Conservation (phyloP, 2,888 invertebrate genomes). For the Catocala nupta region DNA sequence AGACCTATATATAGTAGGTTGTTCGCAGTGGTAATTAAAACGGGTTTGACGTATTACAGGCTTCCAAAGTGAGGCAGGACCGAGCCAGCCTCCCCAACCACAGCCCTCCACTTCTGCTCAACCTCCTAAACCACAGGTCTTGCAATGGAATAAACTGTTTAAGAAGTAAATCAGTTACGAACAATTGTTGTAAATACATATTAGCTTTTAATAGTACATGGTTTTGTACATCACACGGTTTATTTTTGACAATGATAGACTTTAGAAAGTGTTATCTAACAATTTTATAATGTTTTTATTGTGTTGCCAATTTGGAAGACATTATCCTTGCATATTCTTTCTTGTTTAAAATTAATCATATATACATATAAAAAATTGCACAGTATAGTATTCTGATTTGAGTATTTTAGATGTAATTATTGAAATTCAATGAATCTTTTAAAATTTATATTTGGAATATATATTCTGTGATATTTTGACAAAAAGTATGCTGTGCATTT, state of each 20-base stretch:
- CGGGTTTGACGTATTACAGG: slow-evolving; percentile 38
- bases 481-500: slow-evolving; percentile 14
- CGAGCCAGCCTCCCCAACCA: slow-evolving; percentile 57
- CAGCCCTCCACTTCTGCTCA: slow-evolving; percentile 61
- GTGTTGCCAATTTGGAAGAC: neutral
- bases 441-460: slow-evolving; percentile 11
- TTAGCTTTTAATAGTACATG: slow-evolving; percentile 20
- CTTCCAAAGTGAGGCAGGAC: slow-evolving; percentile 64
- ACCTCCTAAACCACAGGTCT: slow-evolving; percentile 53
- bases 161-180: slow-evolving; percentile 67
- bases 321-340: slow-evolving; percentile 2
- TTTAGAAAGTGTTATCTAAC: slow-evolving; percentile 13
- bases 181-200: slow-evolving; percentile 44
- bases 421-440: slow-evolving; percentile 8
- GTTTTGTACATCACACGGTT: slow-evolving; percentile 29
- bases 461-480: slow-evolving; percentile 15
- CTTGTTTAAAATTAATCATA: slow-evolving; percentile 8
- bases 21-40: no score
- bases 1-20: no score
- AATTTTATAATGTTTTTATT: slow-evolving; percentile 5
- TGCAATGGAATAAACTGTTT: slow-evolving; percentile 77
- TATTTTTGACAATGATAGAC: slow-evolving; percentile 29
- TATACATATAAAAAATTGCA: slow-evolving; percentile 5
- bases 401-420: neutral
- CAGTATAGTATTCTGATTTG: slow-evolving; percentile 16